phyloP scores from a whole-genome alignment of 1,140 invertebrate species.

The Papilio polytes region DNA sequence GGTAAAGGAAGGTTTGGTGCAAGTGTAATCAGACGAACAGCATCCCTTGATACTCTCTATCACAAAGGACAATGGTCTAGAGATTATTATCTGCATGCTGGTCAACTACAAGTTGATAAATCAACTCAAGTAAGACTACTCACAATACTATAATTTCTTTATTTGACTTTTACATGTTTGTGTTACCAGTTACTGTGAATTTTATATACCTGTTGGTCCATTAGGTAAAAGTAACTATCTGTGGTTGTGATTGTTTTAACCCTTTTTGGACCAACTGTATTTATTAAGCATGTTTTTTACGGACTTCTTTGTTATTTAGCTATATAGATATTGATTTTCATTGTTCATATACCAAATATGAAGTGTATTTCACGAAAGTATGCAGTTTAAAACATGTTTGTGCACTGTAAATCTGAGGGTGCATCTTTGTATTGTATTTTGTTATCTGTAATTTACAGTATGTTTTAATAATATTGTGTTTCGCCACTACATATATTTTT shows the following conservation, averaged over 20 bases:
- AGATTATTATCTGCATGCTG: constrained; percentile 87
- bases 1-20: constrained; percentile 86
- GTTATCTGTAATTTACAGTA: not conserved
- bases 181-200: constrained; percentile 11
- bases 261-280: not conserved
- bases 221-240: not conserved
- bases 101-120: constrained; percentile 89
- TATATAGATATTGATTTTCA: not conserved
- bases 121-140: constrained; percentile 87
- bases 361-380: too few species aligned
- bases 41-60: constrained; percentile 91
- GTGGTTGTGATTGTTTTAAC: not conserved
- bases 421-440: too few species aligned
- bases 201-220: not conserved
- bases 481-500: not conserved
- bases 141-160: not conserved
- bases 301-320: not conserved
- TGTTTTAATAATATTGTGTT: not conserved
- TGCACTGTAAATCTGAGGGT: too few species aligned
- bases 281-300: not conserved
- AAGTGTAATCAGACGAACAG: constrained; percentile 89
- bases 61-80: constrained; percentile 90
- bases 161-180: not conserved
- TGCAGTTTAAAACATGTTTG: too few species aligned
- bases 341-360: too few species aligned